Base-by-base conservation (phyloP, 2,888 invertebrate species). In the Sarcophaga caerulescens region DNA sequence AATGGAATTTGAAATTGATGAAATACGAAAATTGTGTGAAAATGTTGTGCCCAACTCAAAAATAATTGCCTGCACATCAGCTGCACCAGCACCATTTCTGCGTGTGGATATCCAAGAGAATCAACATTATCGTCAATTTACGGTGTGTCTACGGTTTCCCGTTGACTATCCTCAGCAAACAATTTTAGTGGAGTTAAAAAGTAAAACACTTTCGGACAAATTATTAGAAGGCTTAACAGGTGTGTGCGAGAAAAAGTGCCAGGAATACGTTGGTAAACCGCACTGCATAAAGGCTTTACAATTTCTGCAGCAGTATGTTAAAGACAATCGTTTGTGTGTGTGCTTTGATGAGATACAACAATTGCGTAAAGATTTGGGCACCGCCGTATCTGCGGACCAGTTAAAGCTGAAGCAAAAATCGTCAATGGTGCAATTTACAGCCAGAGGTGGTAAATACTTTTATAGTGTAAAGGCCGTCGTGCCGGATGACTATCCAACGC, bases 341-440 rank as follows among this genome's bases (percentile, higher is more conserved):
- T 96, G 96, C 89, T 95, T 95, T 88, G 95, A 96, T 89, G 96
- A 96, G 92, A 95, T 96, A 84, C 93, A 94, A 84, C 91, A 93
- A 66, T 91, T 96, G 75, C 95, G 95, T 88, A 93, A 93, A 85
- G 92, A 94, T 25, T 90, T 95, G 5, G 91, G 89, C 3, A 90
- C 89, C 6, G 90, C 92, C 35, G 88, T 88, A 11, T 90, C 91
- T 21, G 89, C 91, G 14, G 95, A 95, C 89, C 95, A 95, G 89
- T 90, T 96, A 5, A 96, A 95, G 91, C 91, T 96, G 45, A 95
- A 95, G 88, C 96, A 96, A 89, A 96, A 96, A 90, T 93, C 93
- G 25, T 95, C 96, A 1, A 94, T 94, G 71, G 92, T 96, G 44
- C 90, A 93, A 81, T 89, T 96, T 52, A 95, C 94, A 87, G 93